These are phyloP conservation scores for Mythimna loreyi DNA, from an alignment of 2,888 invertebrate genomes.

Conservation along the genomic window DNA sequence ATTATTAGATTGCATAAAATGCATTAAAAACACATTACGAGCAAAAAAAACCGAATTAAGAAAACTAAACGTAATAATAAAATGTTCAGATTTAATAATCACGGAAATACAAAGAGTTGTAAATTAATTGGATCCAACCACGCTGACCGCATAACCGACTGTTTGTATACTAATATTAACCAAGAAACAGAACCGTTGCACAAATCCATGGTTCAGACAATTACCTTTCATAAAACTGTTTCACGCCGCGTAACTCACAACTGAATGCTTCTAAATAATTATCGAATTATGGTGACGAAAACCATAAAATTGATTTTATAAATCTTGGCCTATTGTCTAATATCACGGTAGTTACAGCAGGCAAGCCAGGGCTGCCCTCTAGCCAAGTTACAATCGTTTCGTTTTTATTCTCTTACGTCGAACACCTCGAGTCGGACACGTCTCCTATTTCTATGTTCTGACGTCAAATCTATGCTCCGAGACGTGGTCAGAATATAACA, in stretches of 20 bases:
- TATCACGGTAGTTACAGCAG: not conserved
- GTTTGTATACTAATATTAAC: conserved; percentile 61
- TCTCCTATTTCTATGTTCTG: too few species aligned
- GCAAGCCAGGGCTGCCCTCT: not conserved
- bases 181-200: conserved; percentile 59
- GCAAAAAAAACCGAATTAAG: too few species aligned
- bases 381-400: too few species aligned
- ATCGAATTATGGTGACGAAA: conserved; percentile 66
- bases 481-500: too few species aligned
- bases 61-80: not conserved
- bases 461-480: too few species aligned
- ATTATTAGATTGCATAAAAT: not conserved
- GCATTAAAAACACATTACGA: conserved; percentile 2
- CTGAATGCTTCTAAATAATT: conserved; percentile 58
- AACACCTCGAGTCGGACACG: too few species aligned
- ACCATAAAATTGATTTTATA: conserved; percentile 68
- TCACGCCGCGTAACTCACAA: conserved; percentile 66
- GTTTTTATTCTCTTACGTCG: too few species aligned
- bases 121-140: conserved; percentile 30
- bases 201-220: conserved; percentile 64
- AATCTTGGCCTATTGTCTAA: conserved; percentile 33
- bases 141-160: conserved; percentile 50
- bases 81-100: conserved; percentile 14
- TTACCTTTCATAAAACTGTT: conserved; percentile 65
- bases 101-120: conserved; percentile 32